Conservation (phyloP, 2,888 invertebrate genomes). For the Eristalis intricaria region DNA sequence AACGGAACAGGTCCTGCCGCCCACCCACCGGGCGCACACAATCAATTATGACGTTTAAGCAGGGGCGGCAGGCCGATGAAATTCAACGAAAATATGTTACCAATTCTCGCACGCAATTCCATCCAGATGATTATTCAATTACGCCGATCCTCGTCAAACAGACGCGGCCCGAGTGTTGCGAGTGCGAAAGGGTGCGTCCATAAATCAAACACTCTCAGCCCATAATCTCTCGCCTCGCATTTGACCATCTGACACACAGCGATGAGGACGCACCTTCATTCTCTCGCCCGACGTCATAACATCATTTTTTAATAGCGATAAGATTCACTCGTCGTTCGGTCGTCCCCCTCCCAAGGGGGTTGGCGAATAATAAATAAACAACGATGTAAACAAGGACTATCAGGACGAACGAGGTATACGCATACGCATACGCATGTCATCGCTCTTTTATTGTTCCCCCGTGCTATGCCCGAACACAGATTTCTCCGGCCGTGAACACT, state of each 20-base stretch:
- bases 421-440: conserved; percentile 36
- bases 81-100: conserved; percentile 33
- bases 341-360: conserved; percentile 55
- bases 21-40: conserved; percentile 55
- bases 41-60: conserved; percentile 68
- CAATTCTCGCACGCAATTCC: conserved; percentile 47
- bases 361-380: conserved; percentile 67
- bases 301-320: conserved; percentile 69
- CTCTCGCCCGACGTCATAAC: conserved; percentile 61
- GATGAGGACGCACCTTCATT: conserved; percentile 35
- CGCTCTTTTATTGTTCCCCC: conserved; percentile 28
- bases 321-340: conserved; percentile 23
- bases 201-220: conserved; percentile 54
- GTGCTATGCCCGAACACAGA: conserved; percentile 34
- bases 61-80: conserved; percentile 7
- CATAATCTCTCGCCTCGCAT: conserved; percentile 63
- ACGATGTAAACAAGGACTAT: conserved; percentile 70
- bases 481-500: conserved; percentile 68
- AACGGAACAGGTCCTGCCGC: conserved; percentile 43
- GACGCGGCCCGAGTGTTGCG: conserved; percentile 35
- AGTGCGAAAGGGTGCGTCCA: conserved; percentile 51
- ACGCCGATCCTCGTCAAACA: conserved; percentile 53
- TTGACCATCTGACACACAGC: conserved; percentile 66
- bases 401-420: conserved; percentile 29
- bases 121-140: conserved; percentile 72